A percentile compares a stretch with the other conserved stretches of the same genome.
Evolutionary conservation across 2,888 invertebrate genomes (phyloP).

Genomic region (Rhagonycha fulva): DNA sequence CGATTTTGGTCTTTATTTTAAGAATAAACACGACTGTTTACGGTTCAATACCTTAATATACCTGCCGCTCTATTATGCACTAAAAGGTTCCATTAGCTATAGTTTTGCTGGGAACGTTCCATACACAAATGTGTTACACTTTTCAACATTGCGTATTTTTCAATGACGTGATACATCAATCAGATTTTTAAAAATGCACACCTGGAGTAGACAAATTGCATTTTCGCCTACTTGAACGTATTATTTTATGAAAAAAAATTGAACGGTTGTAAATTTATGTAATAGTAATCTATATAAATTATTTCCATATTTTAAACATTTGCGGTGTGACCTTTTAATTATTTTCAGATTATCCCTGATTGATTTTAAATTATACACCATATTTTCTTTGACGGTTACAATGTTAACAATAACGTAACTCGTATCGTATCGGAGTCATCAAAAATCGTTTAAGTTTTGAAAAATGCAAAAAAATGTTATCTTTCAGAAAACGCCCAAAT

Average conservation of each 20-base stretch:
- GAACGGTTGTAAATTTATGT: conserved; percentile 1
- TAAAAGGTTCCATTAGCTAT: conserved; percentile 31
- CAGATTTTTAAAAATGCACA: conserved; percentile 17
- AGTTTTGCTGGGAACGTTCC: conserved; percentile 30
- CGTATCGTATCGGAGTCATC: not conserved
- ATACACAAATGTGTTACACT: conserved; percentile 24
- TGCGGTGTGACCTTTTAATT: conserved; percentile 13
- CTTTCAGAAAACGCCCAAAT: not conserved
- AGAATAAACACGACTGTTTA: conserved; percentile 22
- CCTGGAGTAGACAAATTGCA: conserved; percentile 23
- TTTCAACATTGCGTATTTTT: conserved; percentile 24
- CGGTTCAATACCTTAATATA: conserved; percentile 28
- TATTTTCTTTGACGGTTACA: not conserved
- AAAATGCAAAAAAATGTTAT: not conserved
- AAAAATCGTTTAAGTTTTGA: not conserved
- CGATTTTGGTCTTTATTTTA: conserved; percentile 19
- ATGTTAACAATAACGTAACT: not conserved
- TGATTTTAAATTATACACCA: not conserved
- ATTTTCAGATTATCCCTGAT: conserved; percentile 16
- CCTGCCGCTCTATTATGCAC: conserved; percentile 25
- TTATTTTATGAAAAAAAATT: not conserved
- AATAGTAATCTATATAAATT: conserved; percentile 26
- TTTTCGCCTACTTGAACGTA: conserved; percentile 1
- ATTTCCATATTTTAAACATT: conserved; percentile 26
- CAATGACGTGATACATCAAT: conserved; percentile 30